Evolutionary conservation across 1,140 invertebrate species (phyloP), one percentile per base, ranked within the genome.

Genomic region (Caerostris darwini): DNA sequence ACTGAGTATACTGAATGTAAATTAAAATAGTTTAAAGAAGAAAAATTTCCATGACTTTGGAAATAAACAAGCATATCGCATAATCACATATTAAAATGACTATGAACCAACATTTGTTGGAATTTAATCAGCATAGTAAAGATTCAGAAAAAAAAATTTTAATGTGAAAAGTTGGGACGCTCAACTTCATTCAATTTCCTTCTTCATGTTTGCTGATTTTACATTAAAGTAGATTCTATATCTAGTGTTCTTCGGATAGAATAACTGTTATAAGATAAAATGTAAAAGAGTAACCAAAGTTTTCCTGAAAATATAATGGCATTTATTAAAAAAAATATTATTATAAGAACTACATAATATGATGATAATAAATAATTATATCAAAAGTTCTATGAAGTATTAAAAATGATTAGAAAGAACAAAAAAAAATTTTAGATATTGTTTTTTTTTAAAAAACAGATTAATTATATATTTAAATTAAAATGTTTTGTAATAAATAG

Each of bases 91-190:
- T 77, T 77, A 34, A 77, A 77, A 12, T 50, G 34, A 53, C 71
- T 50, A 50, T 50, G 14, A 5, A 12, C 7, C 71, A 77, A 77
- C 71, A 50, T 50, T 77, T 77, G 71, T 77, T 71, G 71, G 71
- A 77, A 77, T 34, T 77, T 77, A 77, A 77, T 12, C 71, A 77
- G 71, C 53, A 50, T 77, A 77, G 53, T 12, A 50, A 53, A 5
- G 34, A 50, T 50, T 7, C 34, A 58, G 83, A 19, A 85, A 83
- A 85, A n/a, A 10, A 85, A 58, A 3, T 58, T 17, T 85, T 7
- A 19, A 85, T 81, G 56, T 58, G 57, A 58, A 59, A 85, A 85
- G 83, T 85, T 85, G 83, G 83, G 83, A 59, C 83, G n/a, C 83
- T 85, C 83, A 85, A 59, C 83, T 85, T 2, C 34, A 19, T 83